Percentiles rank a stretch among this genome's conserved stretches.
These are phyloP conservation scores for Dendrophyllia cribrosa DNA, from an alignment of 64 coral and sea anemone genomes.

Conservation along the genomic window DNA sequence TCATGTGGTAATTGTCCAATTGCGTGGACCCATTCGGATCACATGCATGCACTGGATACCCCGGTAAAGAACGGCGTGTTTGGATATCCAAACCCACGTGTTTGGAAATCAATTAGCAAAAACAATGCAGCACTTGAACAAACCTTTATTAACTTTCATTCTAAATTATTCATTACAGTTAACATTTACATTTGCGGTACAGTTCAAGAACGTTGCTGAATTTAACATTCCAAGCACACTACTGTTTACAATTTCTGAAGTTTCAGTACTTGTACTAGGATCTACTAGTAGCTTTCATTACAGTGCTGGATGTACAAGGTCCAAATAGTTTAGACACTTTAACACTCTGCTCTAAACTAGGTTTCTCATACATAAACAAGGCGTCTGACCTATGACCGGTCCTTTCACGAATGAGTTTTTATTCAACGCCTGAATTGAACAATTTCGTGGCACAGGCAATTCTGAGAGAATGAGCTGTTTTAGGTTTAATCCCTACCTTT, in stretches of 20 bases:
- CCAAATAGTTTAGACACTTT: slow-evolving; percentile 15
- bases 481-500: slow-evolving; percentile 13
- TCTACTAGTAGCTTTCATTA: slow-evolving; percentile 20
- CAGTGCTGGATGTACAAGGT: slow-evolving; percentile 49
- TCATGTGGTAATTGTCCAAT: no score
- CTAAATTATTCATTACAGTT: neutral
- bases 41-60: no score
- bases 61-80: neutral
- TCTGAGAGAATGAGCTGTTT: slow-evolving; percentile 45
- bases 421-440: slow-evolving; percentile 23
- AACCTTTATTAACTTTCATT: neutral
- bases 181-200: slow-evolving; percentile 1
- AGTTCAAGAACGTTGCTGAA: slow-evolving; percentile 22
- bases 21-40: no score
- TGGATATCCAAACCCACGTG: slow-evolving; percentile 23
- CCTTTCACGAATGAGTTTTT: slow-evolving; percentile 44
- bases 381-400: slow-evolving; percentile 42
- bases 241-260: neutral
- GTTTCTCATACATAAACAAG: slow-evolving; percentile 46
- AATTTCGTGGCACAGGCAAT: slow-evolving; percentile 36
- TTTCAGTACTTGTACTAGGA: neutral
- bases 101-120: slow-evolving; percentile 30
- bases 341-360: slow-evolving; percentile 22
- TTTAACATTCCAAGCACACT: neutral
- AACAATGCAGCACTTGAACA: neutral